A percentile compares a stretch with the other conserved stretches of the same genome.
Conservation (phyloP, 2,888 invertebrate genomes). For the Cheilosia impressa region DNA sequence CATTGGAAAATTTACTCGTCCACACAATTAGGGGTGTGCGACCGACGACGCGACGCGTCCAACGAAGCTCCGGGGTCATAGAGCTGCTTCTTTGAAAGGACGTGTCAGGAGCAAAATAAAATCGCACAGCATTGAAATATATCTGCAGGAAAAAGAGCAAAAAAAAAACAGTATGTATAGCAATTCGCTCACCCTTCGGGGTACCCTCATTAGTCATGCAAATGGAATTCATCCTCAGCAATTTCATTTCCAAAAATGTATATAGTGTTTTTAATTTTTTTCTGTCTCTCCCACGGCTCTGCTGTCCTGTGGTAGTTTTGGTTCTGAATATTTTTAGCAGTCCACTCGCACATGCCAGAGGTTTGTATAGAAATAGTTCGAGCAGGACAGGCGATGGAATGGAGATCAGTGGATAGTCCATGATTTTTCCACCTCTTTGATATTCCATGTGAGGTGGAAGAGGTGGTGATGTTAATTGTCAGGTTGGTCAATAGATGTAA, state of each 20-base stretch:
- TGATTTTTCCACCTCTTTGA: too few relatives aligned
- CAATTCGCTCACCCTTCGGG: conserved; percentile 5
- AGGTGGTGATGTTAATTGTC: neutral
- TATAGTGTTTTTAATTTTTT: conserved; percentile 2
- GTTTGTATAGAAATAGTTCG: neutral
- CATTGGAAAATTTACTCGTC: conserved; percentile 64
- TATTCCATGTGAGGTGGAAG: too few relatives aligned
- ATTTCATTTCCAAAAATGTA: conserved; percentile 47
- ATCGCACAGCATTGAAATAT: conserved; percentile 15
- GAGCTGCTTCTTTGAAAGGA: conserved; percentile 19
- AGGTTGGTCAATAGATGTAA: neutral
- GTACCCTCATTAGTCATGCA: conserved; percentile 70
- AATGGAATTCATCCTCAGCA: conserved; percentile 67
- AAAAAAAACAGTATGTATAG: neutral
- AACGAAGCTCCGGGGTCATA: conserved; percentile 5
- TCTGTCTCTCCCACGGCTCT: neutral
- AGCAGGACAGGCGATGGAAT: neutral
- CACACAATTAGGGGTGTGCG: conserved; percentile 58
- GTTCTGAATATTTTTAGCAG: conserved; percentile 5
- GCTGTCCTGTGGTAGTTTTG: neutral
- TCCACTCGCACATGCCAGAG: neutral
- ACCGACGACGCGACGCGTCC: conserved; percentile 16
- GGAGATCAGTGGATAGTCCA: too few relatives aligned
- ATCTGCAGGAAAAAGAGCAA: conserved; percentile 20
- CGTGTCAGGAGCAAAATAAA: conserved; percentile 27